Evolutionary conservation across 2,113 vertebrate species (phyloP), one percentile per base, ranked within the genome.

Genomic region (Puffinus mauretanicus): DNA sequence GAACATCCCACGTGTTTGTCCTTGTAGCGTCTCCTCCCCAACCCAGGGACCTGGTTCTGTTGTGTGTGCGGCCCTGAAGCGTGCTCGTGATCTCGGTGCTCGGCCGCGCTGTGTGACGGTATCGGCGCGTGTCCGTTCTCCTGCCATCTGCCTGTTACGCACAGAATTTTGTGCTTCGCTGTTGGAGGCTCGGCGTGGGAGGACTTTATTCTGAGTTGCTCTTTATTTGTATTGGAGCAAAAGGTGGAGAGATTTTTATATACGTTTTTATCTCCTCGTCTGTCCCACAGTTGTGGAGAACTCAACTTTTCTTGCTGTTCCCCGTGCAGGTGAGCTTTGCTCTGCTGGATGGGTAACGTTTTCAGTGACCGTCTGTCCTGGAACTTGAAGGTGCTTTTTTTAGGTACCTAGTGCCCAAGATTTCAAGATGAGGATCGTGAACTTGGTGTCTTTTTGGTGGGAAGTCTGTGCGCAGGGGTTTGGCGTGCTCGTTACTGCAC

Each of bases 1-100:
- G 6, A 38, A 2, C 24, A 29, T 42, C 51, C 44, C 0, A 0
- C 0, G 9, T 21, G 11, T 16, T 51, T 30, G 47, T 30, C 40
- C 49, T 36, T 27, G 42, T 13, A 15, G 26, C 1, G 3, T 36
- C 57, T 57, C 49, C 40, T 29, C 27, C 34, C 13, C 40, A 34
- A 5, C 14, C 27, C 0, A 0, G 55, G 40, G 40, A 22, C 55
- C 27, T 38, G 12, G 17, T 36, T 30, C 67, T 5, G 11, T 19
- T 22, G 36, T 11, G 40, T 13, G 34, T 29, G 11, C 3, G 2
- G 51, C 54, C 44, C 18, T 6, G 18, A 32, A 4, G 52, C 11
- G 27, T 24, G 64, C 52, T 58, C 6, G 0, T 10, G 54, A 19
- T 16, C 54, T 44, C 3, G 0, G 38, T 18, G 75, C 77, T 49